phyloP scores from a whole-genome alignment of 1,140 invertebrate genomes.

The Heliconius nattereri region DNA sequence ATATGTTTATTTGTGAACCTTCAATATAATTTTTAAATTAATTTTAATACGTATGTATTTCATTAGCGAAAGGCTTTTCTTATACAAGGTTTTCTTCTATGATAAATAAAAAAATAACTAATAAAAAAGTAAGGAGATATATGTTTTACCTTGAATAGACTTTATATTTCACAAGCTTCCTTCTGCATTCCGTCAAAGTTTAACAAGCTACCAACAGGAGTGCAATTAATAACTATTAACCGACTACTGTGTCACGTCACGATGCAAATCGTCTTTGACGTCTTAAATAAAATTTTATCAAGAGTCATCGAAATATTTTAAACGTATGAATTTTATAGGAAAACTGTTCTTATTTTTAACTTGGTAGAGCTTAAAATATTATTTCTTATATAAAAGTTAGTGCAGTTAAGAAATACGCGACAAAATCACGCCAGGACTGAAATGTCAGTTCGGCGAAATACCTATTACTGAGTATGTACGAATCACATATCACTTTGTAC shows the following conservation, averaged over 20 bases:
- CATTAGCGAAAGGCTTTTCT: no score
- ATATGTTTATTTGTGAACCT: no score
- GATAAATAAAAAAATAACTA: background rate
- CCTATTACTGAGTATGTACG: background rate
- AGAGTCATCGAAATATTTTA: constrained; percentile 4
- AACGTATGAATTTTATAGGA: background rate
- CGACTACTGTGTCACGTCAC: background rate
- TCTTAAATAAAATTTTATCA: background rate
- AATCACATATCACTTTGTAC: background rate
- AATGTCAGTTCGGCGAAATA: constrained; percentile 7
- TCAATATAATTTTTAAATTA: background rate
- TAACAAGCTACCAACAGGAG: background rate
- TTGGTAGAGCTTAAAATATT: background rate
- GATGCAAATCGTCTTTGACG: background rate
- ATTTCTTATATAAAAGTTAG: background rate
- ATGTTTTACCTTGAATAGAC: background rate
- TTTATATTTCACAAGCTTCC: background rate
- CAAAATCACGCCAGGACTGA: background rate
- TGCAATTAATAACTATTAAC: background rate
- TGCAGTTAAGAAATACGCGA: constrained; percentile 3
- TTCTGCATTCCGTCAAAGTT: background rate
- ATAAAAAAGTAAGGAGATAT: background rate
- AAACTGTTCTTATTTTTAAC: background rate
- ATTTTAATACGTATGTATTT: no score
- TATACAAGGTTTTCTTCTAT: no score